phyloP scores from a whole-genome alignment of 2,888 invertebrate genomes.

The Epistrophe grossulariae region DNA sequence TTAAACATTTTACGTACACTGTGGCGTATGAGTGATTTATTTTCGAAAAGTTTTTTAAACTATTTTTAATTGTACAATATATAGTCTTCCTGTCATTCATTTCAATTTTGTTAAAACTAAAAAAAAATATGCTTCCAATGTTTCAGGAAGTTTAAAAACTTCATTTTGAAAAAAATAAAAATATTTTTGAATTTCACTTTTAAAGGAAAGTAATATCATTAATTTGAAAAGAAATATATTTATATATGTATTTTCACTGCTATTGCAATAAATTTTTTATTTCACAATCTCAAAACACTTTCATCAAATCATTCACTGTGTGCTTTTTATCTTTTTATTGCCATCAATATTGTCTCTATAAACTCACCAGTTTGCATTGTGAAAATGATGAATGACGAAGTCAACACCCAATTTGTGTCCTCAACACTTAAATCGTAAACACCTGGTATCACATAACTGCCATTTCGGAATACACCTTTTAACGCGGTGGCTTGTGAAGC shows the following conservation, averaged over 20 bases:
- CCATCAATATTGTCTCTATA: neutral
- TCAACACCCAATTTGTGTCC: constrained; percentile 95
- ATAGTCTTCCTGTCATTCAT: no score
- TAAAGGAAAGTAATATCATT: no score
- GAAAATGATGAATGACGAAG: constrained; percentile 95
- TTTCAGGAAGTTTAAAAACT: no score
- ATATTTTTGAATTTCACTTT: no score
- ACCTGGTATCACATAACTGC: constrained; percentile 85
- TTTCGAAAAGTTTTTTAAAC: no score
- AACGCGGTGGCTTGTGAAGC: constrained; percentile 80
- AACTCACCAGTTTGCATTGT: constrained; percentile 95
- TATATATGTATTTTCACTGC: no score
- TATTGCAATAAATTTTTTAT: neutral
- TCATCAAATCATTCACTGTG: neutral
- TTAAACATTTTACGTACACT: neutral
- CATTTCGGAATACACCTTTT: constrained; percentile 81
- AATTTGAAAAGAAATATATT: no score
- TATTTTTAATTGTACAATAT: no score
- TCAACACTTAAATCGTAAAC: constrained; percentile 89
- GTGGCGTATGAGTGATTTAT: neutral
- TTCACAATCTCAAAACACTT: neutral
- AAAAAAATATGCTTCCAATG: no score
- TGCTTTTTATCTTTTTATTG: neutral
- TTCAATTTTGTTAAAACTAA: no score
- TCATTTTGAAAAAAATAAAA: no score